phyloP scores from a whole-genome alignment of 2,888 invertebrate species.

The Abrostola tripartita region DNA sequence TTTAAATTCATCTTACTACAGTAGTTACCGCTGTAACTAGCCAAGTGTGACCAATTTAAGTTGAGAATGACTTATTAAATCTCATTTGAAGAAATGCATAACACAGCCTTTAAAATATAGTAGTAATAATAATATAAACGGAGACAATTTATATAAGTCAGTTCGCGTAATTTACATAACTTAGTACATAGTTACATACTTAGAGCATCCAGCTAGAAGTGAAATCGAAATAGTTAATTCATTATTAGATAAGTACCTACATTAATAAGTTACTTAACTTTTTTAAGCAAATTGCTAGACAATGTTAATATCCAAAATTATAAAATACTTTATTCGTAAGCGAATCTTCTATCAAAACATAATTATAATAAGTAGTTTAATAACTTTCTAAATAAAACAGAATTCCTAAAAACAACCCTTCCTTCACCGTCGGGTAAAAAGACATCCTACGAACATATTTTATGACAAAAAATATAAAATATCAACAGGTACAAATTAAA shows the following conservation, averaged over 20 bases:
- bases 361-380: not conserved
- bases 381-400: not conserved
- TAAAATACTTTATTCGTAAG: slow-evolving; percentile 11
- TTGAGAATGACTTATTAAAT: slow-evolving; percentile 27
- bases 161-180: slow-evolving; percentile 24
- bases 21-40: slow-evolving; percentile 14
- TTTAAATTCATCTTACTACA: slow-evolving; percentile 27
- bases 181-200: slow-evolving; percentile 5
- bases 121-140: slow-evolving; percentile 24
- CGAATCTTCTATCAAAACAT: slow-evolving; percentile 13
- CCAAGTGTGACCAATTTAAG: slow-evolving; percentile 21
- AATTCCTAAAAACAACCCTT: not conserved
- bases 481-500: slow-evolving; percentile 1
- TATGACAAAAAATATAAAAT: not conserved
- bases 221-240: too few relatives aligned
- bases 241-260: too few relatives aligned
- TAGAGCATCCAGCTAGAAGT: too few relatives aligned
- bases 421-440: too few relatives aligned
- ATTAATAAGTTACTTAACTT: too few relatives aligned
- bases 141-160: slow-evolving; percentile 30
- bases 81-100: slow-evolving; percentile 46
- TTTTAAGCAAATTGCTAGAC: slow-evolving; percentile 18
- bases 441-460: too few relatives aligned
- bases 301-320: slow-evolving; percentile 26
- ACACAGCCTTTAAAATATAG: slow-evolving; percentile 45